These are phyloP conservation scores for Mystacides longicornis DNA, from an alignment of 2,888 invertebrate species.

Conservation along the genomic window DNA sequence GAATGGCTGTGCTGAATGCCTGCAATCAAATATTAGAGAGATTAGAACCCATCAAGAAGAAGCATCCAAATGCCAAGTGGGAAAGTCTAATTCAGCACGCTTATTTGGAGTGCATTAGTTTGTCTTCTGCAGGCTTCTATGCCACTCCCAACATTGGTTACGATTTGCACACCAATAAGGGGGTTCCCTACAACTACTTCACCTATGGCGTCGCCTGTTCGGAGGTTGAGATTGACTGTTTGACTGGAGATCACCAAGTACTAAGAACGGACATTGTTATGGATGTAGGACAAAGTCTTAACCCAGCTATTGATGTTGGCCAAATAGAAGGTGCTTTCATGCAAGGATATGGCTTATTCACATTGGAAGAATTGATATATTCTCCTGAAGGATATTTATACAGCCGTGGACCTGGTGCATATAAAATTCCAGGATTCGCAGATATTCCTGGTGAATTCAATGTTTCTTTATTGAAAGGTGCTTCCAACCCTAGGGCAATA, in stretches of 20 bases:
- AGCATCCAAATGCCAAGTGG: slow-evolving; percentile 74
- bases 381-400: slow-evolving; percentile 75
- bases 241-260: slow-evolving; percentile 90
- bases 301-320: slow-evolving; percentile 94
- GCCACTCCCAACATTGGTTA: slow-evolving; percentile 68
- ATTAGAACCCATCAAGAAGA: slow-evolving; percentile 64
- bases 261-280: slow-evolving; percentile 89
- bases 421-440: slow-evolving; percentile 88
- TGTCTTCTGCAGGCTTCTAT: slow-evolving; percentile 80
- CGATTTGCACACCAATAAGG: slow-evolving; percentile 60
- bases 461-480: slow-evolving; percentile 85
- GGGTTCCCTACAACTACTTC: slow-evolving; percentile 74
- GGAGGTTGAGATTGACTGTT: slow-evolving; percentile 88
- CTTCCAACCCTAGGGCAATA: slow-evolving; percentile 83
- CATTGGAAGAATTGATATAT: slow-evolving; percentile 82
- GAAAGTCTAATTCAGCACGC: slow-evolving; percentile 75
- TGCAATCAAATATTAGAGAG: slow-evolving; percentile 68
- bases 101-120: slow-evolving; percentile 66
- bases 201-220: slow-evolving; percentile 81
- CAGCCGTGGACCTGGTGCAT: slow-evolving; percentile 86
- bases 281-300: slow-evolving; percentile 92
- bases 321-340: slow-evolving; percentile 94
- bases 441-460: slow-evolving; percentile 91
- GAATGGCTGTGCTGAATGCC: slow-evolving; percentile 82
- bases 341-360: slow-evolving; percentile 90